Evolutionary conservation across 2,113 vertebrate genomes (phyloP).

Genomic region (Phaetusa simplex): DNA sequence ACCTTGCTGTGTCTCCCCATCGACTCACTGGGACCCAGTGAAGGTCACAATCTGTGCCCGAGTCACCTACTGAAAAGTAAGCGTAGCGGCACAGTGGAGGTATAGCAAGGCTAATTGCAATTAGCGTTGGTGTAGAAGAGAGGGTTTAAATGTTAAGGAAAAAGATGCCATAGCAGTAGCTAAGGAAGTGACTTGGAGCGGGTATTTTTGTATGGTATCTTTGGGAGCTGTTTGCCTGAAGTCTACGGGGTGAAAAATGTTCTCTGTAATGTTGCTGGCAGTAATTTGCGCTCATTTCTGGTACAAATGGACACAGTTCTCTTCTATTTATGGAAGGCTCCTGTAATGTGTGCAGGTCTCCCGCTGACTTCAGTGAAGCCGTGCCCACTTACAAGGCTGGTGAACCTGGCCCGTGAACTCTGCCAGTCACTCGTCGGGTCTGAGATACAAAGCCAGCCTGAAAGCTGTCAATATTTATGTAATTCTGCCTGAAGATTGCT

Average conservation of each 20-base stretch:
- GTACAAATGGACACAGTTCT: constrained; percentile 12
- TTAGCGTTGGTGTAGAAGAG: neutral
- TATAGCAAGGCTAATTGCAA: neutral
- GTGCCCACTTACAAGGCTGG: neutral
- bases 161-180: neutral
- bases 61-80: neutral
- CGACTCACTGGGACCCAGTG: neutral
- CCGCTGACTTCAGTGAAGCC: constrained; percentile 11
- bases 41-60: neutral
- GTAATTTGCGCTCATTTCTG: constrained; percentile 21
- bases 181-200: neutral
- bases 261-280: constrained; percentile 6
- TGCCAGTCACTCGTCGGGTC: neutral
- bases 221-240: neutral
- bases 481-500: neutral
- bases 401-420: neutral
- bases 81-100: neutral
- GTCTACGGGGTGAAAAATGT: constrained; percentile 6
- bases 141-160: neutral
- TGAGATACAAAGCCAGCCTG: constrained; percentile 10
- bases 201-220: neutral
- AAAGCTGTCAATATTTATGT: neutral
- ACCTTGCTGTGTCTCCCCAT: neutral
- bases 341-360: neutral
- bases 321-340: constrained; percentile 30